phyloP scores from a whole-genome alignment of 2,888 invertebrate species.

The Cosmia pyralina region DNA sequence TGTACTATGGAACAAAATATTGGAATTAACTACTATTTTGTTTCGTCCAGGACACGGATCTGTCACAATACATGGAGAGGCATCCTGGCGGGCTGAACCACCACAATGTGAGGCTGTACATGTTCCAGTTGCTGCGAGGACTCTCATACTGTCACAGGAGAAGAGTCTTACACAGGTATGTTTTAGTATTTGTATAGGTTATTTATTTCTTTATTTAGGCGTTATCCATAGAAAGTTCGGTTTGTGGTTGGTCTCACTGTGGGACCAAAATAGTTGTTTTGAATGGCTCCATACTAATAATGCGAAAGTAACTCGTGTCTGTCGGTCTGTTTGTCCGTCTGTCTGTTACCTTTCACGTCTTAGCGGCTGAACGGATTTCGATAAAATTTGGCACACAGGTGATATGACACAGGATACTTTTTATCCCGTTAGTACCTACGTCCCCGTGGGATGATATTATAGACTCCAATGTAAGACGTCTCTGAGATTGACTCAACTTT shows the following conservation, averaged over 20 bases:
- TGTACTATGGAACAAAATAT: neutral
- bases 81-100: conserved; percentile 98
- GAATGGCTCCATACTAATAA: too few relatives aligned
- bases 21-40: neutral
- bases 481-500: too few relatives aligned
- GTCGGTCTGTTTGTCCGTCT: too few relatives aligned
- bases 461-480: neutral
- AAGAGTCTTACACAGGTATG: conserved; percentile 95
- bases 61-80: conserved; percentile 99
- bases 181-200: neutral
- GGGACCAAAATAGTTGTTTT: neutral
- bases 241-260: neutral
- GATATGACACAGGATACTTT: too few relatives aligned
- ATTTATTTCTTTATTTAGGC: neutral
- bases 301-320: too few relatives aligned
- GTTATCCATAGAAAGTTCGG: neutral
- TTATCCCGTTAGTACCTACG: too few relatives aligned
- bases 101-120: conserved; percentile 98
- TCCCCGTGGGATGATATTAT: too few relatives aligned
- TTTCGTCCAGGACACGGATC: conserved; percentile 96
- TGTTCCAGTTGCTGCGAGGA: conserved; percentile 99
- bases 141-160: conserved; percentile 98
- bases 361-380: too few relatives aligned
- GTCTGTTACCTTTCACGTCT: too few relatives aligned
- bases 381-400: too few relatives aligned